Percentiles rank a stretch among this genome's conserved stretches.
phyloP scores from a whole-genome alignment of 2,113 vertebrate species.

The Corythoichthys intestinalis region DNA sequence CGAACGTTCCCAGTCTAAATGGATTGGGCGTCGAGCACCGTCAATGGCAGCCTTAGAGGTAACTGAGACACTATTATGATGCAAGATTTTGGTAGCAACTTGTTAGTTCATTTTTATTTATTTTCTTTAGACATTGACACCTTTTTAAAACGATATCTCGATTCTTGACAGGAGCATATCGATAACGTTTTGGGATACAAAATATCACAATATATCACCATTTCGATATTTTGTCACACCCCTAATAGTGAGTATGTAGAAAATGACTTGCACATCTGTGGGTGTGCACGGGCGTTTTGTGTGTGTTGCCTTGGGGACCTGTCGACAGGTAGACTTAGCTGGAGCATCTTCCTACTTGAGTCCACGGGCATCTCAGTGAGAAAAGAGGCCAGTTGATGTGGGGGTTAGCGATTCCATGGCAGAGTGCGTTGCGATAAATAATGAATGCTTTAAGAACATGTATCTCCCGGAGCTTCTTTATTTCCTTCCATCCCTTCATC shows the following conservation, averaged over 20 bases:
- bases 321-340: slow-evolving; percentile 57
- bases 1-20: too few relatives aligned
- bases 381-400: slow-evolving; percentile 74
- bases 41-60: too few relatives aligned
- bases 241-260: slow-evolving; percentile 1
- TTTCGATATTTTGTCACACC: too few relatives aligned
- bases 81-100: too few relatives aligned
- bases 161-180: too few relatives aligned
- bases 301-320: slow-evolving; percentile 31
- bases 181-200: too few relatives aligned
- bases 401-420: slow-evolving; percentile 56
- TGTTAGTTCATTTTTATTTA: too few relatives aligned
- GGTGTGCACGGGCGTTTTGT: not conserved
- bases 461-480: slow-evolving; percentile 50
- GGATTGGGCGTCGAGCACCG: too few relatives aligned
- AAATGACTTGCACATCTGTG: slow-evolving; percentile 9
- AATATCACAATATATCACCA: too few relatives aligned
- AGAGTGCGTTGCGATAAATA: slow-evolving; percentile 66
- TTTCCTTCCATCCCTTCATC: slow-evolving; percentile 36
- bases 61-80: too few relatives aligned
- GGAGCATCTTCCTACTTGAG: slow-evolving; percentile 42
- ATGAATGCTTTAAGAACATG: slow-evolving; percentile 66
- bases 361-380: slow-evolving; percentile 48
- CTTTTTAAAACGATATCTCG: too few relatives aligned
- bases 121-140: too few relatives aligned